phyloP scores from a whole-genome alignment of 2,113 vertebrate genomes.

The Corythaeola cristata region DNA sequence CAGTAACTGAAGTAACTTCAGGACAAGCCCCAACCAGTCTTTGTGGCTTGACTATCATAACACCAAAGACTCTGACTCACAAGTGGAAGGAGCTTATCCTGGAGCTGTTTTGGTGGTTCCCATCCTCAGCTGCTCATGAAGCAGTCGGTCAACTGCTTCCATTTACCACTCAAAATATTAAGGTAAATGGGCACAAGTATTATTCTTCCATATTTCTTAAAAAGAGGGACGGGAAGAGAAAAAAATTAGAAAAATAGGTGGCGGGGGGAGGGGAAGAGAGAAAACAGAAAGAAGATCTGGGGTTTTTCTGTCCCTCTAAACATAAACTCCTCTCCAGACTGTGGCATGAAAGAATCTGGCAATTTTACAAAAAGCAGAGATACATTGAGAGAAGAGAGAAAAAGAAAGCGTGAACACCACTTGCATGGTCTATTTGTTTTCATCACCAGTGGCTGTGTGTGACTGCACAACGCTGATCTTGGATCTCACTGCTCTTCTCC shows the following conservation, averaged over 20 bases:
- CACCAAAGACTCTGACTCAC: neutral
- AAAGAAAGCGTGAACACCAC: neutral
- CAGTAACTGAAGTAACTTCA: neutral
- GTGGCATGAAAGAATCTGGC: neutral
- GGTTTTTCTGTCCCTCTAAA: neutral
- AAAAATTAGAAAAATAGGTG: too few species aligned
- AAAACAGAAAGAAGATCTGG: neutral
- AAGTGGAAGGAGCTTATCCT: neutral
- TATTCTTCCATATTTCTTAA: neutral
- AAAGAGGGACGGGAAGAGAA: too few species aligned
- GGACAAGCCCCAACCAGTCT: neutral
- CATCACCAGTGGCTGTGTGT: neutral
- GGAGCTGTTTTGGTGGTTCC: neutral
- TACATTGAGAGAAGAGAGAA: neutral
- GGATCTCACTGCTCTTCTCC: neutral
- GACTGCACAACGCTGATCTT: neutral
- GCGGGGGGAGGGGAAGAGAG: neutral
- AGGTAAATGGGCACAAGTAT: neutral
- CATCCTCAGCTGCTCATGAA: neutral
- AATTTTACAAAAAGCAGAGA: neutral
- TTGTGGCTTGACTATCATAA: neutral
- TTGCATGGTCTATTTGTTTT: neutral
- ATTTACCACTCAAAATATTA: neutral
- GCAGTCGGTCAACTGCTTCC: neutral
- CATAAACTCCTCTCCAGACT: neutral